Percentiles rank a stretch among this genome's conserved stretches.
These are phyloP conservation scores for Sorex maritimensis DNA, from an alignment of 2,797 vertebrate genomes.

Conservation along the genomic window DNA sequence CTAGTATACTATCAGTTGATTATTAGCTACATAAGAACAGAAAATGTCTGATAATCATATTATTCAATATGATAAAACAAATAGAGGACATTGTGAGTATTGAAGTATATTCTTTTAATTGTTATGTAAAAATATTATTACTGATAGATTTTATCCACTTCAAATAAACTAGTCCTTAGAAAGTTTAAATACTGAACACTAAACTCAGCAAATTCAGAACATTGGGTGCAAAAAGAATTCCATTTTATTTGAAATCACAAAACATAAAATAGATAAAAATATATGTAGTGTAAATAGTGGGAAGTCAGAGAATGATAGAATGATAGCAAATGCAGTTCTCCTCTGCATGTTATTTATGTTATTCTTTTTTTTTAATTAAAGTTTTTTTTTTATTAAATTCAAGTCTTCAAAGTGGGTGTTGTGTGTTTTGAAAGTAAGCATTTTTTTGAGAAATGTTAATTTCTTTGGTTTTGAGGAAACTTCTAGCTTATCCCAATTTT, in stretches of 20 bases:
- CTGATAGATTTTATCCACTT: background rate
- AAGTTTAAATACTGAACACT: slow-evolving; percentile 39
- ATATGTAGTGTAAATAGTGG: background rate
- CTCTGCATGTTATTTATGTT: background rate
- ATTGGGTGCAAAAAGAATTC: background rate
- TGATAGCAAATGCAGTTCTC: background rate
- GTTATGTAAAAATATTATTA: slow-evolving; percentile 32
- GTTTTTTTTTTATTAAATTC: no score
- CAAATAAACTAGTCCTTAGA: slow-evolving; percentile 10
- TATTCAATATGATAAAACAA: slow-evolving; percentile 10
- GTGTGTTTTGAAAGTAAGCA: slow-evolving; percentile 66
- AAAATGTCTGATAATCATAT: background rate
- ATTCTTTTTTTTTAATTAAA: background rate
- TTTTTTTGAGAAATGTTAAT: slow-evolving; percentile 51
- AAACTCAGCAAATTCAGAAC: slow-evolving; percentile 17
- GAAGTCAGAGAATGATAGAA: slow-evolving; percentile 33
- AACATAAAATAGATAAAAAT: background rate
- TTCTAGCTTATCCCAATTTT: slow-evolving; percentile 61
- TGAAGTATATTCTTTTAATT: slow-evolving; percentile 40
- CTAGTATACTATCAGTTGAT: background rate
- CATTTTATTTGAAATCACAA: slow-evolving; percentile 29
- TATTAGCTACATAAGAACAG: background rate
- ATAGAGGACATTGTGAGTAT: background rate
- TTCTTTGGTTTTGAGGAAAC: slow-evolving; percentile 62
- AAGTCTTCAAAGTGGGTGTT: slow-evolving; percentile 18